Base-by-base conservation (phyloP, 2,797 vertebrate species). In the Sparidentex hasta region DNA sequence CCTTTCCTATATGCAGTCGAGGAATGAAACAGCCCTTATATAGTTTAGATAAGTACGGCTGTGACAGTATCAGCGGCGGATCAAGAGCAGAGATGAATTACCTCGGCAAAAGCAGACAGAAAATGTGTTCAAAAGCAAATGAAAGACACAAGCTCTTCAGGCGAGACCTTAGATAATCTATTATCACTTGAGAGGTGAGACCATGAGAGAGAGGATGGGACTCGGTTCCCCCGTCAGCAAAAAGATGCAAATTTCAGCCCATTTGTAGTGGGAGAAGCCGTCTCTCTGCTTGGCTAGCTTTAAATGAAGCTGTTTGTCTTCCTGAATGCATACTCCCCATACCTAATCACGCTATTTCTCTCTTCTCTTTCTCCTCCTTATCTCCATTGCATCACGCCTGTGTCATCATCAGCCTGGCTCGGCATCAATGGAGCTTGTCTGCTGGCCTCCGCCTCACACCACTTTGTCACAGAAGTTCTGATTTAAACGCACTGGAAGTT, bases 221-320 rank as follows among this genome's bases (percentile, higher is more conserved):
- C 75, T 57, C 3, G 13, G 67, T 73, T 78, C 52, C 38, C 65
- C 65, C 67, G 16, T 79, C 82, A 71, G 65, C 52, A 58, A 73
- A 71, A 88, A 80, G 64, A 91, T 88, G 88, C 86, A 84, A 81
- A 92, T 90, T 86, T 80, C 66, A 75, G 18, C 64, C 78, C 71
- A 86, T 87, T 80, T 90, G 82, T 74, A 72, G 75, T 65, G 74
- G 74, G 65, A 74, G 82, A 81, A 84, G 78, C 65, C 18, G 38
- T 76, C 78, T 86, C 71, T 81, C 82, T 85, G 89, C 88, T 90
- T 90, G 86, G 73, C 85, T 90, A 83, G 80, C 79, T 91, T 84
- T 90, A 88, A 92, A 90, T 87, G 82, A 90, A 91, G 87, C 81
- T 83, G 90, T 92, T 92, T 89, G 90, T 91, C 91, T 90, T 90